Conservation (phyloP, 1,140 invertebrate species). For the Andricus grossulariae region DNA sequence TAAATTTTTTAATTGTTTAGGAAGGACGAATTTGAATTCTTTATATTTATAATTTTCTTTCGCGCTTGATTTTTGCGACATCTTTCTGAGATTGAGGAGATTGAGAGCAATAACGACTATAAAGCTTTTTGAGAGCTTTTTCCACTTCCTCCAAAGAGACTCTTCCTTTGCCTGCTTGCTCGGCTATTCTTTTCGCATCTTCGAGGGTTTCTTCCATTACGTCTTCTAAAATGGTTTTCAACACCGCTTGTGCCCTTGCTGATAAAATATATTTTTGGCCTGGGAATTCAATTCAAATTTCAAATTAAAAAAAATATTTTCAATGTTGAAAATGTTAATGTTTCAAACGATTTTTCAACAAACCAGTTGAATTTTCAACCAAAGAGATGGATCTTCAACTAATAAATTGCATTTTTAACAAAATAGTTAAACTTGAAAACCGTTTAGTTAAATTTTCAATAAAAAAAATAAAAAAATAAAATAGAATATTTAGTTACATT, state of each 20-base stretch:
- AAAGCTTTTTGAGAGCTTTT: slow-evolving; percentile 60
- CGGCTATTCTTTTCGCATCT: slow-evolving; percentile 63
- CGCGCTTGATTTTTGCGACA: neutral
- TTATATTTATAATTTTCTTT: neutral
- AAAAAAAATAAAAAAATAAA: too few species aligned
- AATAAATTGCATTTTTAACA: too few species aligned
- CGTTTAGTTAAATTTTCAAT: too few species aligned
- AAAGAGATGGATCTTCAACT: too few species aligned
- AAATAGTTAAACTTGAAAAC: too few species aligned
- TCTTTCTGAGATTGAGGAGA: neutral
- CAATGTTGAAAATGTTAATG: too few species aligned
- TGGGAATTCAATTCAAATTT: slow-evolving; percentile 31
- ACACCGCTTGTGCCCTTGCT: slow-evolving; percentile 55
- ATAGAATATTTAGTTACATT: too few species aligned
- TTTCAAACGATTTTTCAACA: too few species aligned
- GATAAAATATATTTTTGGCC: slow-evolving; percentile 59
- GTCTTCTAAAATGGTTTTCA: slow-evolving; percentile 63
- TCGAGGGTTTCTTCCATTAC: slow-evolving; percentile 66
- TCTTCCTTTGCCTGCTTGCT: slow-evolving; percentile 55
- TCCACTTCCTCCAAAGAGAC: slow-evolving; percentile 61
- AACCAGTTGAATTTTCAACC: too few species aligned
- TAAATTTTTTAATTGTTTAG: too few species aligned
- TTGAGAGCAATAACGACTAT: slow-evolving; percentile 53
- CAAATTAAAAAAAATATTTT: neutral
- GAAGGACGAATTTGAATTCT: too few species aligned